phyloP scores from a whole-genome alignment of 1,140 invertebrate genomes.

The Drosophila funebris region DNA sequence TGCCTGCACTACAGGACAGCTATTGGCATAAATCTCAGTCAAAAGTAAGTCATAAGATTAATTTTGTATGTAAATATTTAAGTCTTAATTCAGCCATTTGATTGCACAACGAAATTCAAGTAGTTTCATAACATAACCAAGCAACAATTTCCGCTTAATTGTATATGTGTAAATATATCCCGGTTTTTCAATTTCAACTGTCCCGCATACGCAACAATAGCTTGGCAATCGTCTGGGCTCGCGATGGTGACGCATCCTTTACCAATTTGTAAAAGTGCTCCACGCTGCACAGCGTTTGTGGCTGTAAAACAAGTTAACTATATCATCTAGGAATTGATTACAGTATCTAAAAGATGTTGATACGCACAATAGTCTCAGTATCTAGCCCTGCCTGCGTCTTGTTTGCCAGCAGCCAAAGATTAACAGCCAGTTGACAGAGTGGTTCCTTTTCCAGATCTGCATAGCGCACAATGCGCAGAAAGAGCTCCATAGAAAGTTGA shows the following conservation, averaged over 20 bases:
- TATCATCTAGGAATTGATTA: background rate
- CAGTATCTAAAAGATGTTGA: no score
- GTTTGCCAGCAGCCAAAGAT: constrained; percentile 91
- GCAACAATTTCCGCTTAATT: background rate
- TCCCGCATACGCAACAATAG: constrained; percentile 67
- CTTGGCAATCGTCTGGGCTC: constrained; percentile 67
- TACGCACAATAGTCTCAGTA: constrained; percentile 68
- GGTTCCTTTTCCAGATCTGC: constrained; percentile 87
- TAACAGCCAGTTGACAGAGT: constrained; percentile 88
- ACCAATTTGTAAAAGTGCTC: constrained; percentile 65
- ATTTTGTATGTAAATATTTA: constrained; percentile 26
- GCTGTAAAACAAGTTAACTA: constrained; percentile 28
- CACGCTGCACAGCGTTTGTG: constrained; percentile 57
- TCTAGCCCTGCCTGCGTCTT: constrained; percentile 84
- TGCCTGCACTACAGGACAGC: background rate
- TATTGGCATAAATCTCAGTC: background rate
- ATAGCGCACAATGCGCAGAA: constrained; percentile 88
- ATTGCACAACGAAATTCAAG: constrained; percentile 43
- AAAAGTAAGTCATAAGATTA: constrained; percentile 5
- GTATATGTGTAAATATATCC: constrained; percentile 21
- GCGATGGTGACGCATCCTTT: constrained; percentile 53
- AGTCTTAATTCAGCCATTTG: constrained; percentile 42
- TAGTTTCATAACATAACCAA: constrained; percentile 8
- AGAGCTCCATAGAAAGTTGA: constrained; percentile 89
- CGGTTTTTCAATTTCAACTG: constrained; percentile 38